These are phyloP conservation scores for Engystomops pustulosus DNA, from an alignment of 2,113 vertebrate species.

Conservation along the genomic window DNA sequence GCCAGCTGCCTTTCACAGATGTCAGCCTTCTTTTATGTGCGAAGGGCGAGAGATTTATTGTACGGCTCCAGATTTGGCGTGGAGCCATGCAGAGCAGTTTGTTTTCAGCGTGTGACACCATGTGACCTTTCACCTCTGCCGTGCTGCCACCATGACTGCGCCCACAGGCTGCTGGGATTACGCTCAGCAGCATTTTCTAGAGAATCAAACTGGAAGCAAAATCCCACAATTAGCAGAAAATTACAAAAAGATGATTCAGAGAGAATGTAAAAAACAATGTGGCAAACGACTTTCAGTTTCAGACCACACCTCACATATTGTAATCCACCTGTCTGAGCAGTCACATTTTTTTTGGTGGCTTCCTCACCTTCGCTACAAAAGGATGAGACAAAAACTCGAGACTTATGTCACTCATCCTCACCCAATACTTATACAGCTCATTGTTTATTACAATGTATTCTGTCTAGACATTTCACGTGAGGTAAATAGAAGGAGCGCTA, in stretches of 20 bases:
- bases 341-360: background rate
- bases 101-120: constrained; percentile 2
- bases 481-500: background rate
- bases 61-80: constrained; percentile 65
- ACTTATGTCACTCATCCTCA: background rate
- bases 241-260: background rate
- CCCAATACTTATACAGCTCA: background rate
- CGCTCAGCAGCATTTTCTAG: background rate
- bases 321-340: background rate
- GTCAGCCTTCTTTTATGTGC: constrained; percentile 79
- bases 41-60: constrained; percentile 40
- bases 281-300: background rate
- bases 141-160: background rate
- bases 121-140: background rate
- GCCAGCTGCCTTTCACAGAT: constrained; percentile 85
- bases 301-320: background rate
- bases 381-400: background rate
- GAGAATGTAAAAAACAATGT: background rate
- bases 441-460: background rate
- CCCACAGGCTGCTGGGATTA: background rate
- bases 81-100: constrained; percentile 45
- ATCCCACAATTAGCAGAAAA: background rate
- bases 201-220: background rate
- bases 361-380: background rate
- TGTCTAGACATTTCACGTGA: background rate